These are phyloP conservation scores for Yponomeuta plumbellus DNA, from an alignment of 2,888 invertebrate species.

Conservation along the genomic window DNA sequence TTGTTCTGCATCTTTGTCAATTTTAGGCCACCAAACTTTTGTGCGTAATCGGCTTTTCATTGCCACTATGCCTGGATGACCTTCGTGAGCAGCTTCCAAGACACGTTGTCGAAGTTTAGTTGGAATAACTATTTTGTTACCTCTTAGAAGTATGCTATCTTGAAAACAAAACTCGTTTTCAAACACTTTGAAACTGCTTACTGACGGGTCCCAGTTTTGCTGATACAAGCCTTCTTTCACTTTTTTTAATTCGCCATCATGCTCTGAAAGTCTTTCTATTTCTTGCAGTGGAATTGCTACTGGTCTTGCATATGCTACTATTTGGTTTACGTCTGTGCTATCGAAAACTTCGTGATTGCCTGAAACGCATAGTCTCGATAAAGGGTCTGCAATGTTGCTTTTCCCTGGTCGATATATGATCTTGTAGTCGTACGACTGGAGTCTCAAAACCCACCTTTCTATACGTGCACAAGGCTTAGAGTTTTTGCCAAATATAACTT, in stretches of 20 bases:
- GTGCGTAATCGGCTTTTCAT: conserved; percentile 37
- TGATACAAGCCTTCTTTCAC: conserved; percentile 14
- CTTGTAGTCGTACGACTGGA: conserved; percentile 27
- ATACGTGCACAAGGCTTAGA: conserved; percentile 31
- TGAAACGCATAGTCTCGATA: conserved; percentile 24
- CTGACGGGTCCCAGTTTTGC: conserved; percentile 16
- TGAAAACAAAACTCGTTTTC: conserved; percentile 33
- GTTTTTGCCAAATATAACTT: conserved; percentile 26
- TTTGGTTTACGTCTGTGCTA: neutral
- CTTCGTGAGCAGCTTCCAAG: conserved; percentile 22
- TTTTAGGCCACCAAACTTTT: conserved; percentile 19
- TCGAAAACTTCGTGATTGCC: neutral
- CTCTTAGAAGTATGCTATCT: conserved; percentile 21
- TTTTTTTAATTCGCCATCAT: conserved; percentile 5
- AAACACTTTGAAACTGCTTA: conserved; percentile 25
- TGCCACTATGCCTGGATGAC: conserved; percentile 38
- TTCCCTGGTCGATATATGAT: conserved; percentile 28
- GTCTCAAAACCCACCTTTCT: conserved; percentile 30
- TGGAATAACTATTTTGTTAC: conserved; percentile 18
- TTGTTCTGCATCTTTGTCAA: conserved; percentile 15
- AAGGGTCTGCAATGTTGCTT: conserved; percentile 29
- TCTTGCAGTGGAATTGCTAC: conserved; percentile 10
- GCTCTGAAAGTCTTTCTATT: neutral
- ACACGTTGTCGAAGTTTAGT: conserved; percentile 17
- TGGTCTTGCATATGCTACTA: conserved; percentile 9